Conservation (phyloP, 2,113 vertebrate species). For the Rhinogobius similis region DNA sequence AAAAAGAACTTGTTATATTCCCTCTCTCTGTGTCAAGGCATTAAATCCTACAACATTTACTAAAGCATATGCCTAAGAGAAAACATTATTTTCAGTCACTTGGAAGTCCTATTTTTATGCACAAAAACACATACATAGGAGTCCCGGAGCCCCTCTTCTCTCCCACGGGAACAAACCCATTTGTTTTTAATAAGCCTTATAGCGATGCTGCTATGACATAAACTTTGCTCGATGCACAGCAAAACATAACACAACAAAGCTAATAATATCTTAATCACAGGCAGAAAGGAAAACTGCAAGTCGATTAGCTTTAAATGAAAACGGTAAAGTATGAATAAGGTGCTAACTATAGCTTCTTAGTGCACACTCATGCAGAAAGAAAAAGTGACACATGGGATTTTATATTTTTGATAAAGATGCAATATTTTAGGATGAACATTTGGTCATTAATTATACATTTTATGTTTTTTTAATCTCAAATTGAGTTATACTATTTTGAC, state of each 20-base stretch:
- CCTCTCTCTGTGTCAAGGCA: too few relatives aligned
- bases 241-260: not conserved
- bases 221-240: not conserved
- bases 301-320: not conserved
- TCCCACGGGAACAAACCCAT: not conserved
- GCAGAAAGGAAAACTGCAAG: not conserved
- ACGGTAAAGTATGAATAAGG: not conserved
- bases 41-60: not conserved
- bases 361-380: not conserved
- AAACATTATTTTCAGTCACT: not conserved
- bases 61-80: not conserved
- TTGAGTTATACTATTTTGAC: not conserved
- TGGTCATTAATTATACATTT: not conserved
- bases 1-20: too few relatives aligned
- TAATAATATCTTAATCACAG: slow-evolving; percentile 1
- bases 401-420: not conserved
- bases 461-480: too few relatives aligned
- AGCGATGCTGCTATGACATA: not conserved
- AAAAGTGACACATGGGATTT: not conserved
- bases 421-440: not conserved
- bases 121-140: not conserved
- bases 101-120: not conserved
- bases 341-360: not conserved
- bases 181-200: slow-evolving; percentile 6
- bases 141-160: not conserved